These are phyloP conservation scores for Orthosia cruda DNA, from an alignment of 2,888 invertebrate genomes.

Conservation along the genomic window DNA sequence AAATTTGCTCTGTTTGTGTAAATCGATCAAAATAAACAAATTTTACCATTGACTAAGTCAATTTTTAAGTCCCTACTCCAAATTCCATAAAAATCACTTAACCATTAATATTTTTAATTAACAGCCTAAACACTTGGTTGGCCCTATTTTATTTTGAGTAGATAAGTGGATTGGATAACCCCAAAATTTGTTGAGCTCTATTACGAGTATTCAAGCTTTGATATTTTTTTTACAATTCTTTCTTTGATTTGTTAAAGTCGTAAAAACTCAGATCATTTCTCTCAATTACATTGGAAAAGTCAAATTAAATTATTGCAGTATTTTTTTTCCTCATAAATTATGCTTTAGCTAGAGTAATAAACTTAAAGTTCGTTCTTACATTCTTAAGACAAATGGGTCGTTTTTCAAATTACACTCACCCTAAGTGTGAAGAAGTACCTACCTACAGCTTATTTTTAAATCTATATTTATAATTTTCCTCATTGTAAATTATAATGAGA, in stretches of 20 bases:
- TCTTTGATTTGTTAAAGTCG: constrained; percentile 10
- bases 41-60: too few relatives aligned
- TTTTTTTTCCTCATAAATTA: constrained; percentile 74
- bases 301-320: constrained; percentile 71
- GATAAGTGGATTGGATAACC: constrained; percentile 13
- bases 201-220: constrained; percentile 27
- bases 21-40: too few relatives aligned
- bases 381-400: constrained; percentile 69
- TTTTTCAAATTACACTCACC: constrained; percentile 29
- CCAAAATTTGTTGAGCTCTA: constrained; percentile 27
- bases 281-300: constrained; percentile 64
- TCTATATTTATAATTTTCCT: constrained; percentile 37
- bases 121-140: too few relatives aligned
- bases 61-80: too few relatives aligned
- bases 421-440: background rate
- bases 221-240: constrained; percentile 12
- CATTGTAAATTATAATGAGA: constrained; percentile 25
- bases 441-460: constrained; percentile 7
- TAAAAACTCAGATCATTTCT: constrained; percentile 57
- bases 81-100: too few relatives aligned
- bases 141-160: too few relatives aligned
- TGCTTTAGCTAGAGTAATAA: constrained; percentile 70
- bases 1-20: too few relatives aligned
- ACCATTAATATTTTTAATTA: too few relatives aligned
- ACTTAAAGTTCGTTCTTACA: constrained; percentile 73